Evolutionary conservation across 2,888 invertebrate genomes (phyloP), one percentile per base, ranked within the genome.

Genomic region (Himalopsyche anomala): DNA sequence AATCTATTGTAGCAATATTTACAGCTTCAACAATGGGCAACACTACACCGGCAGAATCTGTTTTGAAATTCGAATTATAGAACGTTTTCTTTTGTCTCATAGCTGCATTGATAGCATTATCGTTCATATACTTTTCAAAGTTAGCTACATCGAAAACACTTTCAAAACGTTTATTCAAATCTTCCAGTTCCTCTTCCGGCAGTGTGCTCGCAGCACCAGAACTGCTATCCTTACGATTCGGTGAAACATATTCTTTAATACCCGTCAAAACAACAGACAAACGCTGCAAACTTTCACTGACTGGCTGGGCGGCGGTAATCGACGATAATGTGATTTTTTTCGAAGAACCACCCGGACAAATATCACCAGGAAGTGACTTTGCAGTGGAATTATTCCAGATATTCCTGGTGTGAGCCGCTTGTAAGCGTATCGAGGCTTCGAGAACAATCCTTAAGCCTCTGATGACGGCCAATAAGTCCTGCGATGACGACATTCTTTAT

Each of bases 301-400:
- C 89, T 38, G 94, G 92, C 81, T 90, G 90, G 17, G 94, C 62
- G 87, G 91, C 90, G 87, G 91, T 91, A 89, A 93, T 83, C 85
- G 91, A 90, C 84, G 90, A 89, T 0, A 86, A 86, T 0, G 91
- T 91, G 87, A 82, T 15, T 15, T 45, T 36, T 17, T 69, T 84
- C 12, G 56, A 69, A 6, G 42, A 74, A 8, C 45, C 80, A 8
- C 45, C 80, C 9, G 17, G 85, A n/a, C 79, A 85, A 15, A 88
- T 90, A 28, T 89, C 88, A 2, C 89, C 89, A 45, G 91, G 79
- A n/a, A 93, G 89, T 81, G 93, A 92, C 90, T 93, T 95, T 74
- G 96, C 89, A 90, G 95, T 96, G 28, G 96, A 96, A 91, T 96
- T 96, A 91, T 93, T 92, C 94, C 96, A 95, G 89, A 95, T 91